Base-by-base conservation (phyloP, 2,888 invertebrate genomes). In the Drosophila paramelanica region DNA sequence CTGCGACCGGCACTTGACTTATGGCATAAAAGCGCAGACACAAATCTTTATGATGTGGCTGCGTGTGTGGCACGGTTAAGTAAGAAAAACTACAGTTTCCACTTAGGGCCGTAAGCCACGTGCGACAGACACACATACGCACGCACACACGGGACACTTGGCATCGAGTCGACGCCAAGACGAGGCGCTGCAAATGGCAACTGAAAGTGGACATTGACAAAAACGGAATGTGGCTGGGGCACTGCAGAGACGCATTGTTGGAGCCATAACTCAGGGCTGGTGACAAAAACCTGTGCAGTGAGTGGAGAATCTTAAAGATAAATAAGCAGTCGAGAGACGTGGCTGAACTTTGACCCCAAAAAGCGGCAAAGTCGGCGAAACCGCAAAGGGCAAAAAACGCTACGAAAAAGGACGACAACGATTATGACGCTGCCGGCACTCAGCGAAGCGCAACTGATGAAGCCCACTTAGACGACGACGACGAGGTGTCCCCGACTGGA, bases 371-470 rank as follows among this genome's bases (percentile, higher is more conserved):
- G 50, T 60, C 65, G 36, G 36, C 36, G 13, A 13, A 83, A 73
- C 77, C 73, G 65, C 79, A 80, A 77, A 67, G 61, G 65, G 69
- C 60, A 69, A 66, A 72, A 60, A 64, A 62, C 46, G 45, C 55
- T 62, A 38, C 36, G 65, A 65, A 67, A 64, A 64, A 74, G 68
- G 75, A 71, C 49, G 56, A 70, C 70, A 57, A 73, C 76, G 83
- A 88, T 86, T 88, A 86, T 88, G 86, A 84, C 61, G 83, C 82
- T 79, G 75, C 51, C 65, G 68, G 45, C 66, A 77, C 53, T 67
- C 85, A 81, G 67, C 90, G 87, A 81, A 87, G 91, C 90, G 88
- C 90, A 88, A 87, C 90, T 90, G 90, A 90, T 90, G 91, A 91
- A 89, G 84, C 80, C 86, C 89, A 89, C 89, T 89, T 86, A 88